Evolutionary conservation across 2,113 vertebrate species (phyloP).

Genomic region (Cyanistes caeruleus): DNA sequence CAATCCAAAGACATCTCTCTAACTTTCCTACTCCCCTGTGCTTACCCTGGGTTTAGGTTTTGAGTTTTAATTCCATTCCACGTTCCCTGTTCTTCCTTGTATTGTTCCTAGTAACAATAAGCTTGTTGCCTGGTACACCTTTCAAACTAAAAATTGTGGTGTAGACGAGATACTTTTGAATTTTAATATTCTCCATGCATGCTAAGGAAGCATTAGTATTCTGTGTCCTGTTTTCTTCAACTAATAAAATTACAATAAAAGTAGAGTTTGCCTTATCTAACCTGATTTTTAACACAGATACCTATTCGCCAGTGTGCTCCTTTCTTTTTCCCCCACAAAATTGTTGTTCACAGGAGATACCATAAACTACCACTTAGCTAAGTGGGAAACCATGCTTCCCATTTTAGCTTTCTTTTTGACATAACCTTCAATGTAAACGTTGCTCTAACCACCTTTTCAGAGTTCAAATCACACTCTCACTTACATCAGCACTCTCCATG

Average conservation of each 20-base stretch:
- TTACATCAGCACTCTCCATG: not conserved
- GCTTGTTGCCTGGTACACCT: not conserved
- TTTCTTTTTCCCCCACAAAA: not conserved
- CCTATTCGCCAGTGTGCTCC: not conserved
- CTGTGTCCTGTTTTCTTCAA: not conserved
- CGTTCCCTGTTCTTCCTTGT: not conserved
- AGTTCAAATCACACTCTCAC: not conserved
- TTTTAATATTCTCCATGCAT: not conserved
- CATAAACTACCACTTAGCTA: not conserved
- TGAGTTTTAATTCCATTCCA: not conserved
- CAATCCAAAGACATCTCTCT: not conserved
- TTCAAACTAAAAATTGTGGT: not conserved
- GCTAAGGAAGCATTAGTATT: not conserved
- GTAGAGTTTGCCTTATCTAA: not conserved
- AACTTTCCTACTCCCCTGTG: not conserved
- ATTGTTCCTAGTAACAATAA: not conserved
- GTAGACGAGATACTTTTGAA: not conserved
- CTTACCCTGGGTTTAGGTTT: not conserved
- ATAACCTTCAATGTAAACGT: not conserved
- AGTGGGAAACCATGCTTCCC: not conserved
- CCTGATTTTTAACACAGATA: not conserved
- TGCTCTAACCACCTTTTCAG: not conserved
- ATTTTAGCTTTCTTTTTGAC: not conserved
- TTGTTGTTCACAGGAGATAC: not conserved
- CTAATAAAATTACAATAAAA: conserved; percentile 4